Evolutionary conservation across 2,888 invertebrate genomes (phyloP).

Genomic region (Furcula furcula): DNA sequence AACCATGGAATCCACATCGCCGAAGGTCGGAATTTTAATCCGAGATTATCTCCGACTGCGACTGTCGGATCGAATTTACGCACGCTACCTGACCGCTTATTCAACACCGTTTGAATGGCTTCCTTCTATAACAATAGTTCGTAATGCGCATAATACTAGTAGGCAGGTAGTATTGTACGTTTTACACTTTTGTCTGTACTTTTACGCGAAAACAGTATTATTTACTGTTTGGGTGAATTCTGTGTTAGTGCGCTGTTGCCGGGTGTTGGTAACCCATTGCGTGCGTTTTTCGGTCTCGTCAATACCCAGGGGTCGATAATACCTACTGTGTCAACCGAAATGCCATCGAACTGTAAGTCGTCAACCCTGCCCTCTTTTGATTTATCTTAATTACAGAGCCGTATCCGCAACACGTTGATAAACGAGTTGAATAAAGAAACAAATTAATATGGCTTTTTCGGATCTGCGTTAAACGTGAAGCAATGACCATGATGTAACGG

Average conservation of each 20-base stretch:
- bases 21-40: conserved; percentile 73
- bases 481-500: too few relatives aligned
- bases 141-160: conserved; percentile 41
- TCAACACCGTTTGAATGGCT: conserved; percentile 66
- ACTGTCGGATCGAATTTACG: conserved; percentile 69
- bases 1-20: conserved; percentile 45
- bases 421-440: conserved; percentile 11
- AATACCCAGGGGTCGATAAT: conserved; percentile 49
- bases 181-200: conserved; percentile 34
- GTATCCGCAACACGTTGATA: conserved; percentile 31
- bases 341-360: conserved; percentile 34
- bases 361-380: conserved; percentile 57
- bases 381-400: conserved; percentile 47
- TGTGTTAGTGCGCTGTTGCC: conserved; percentile 15
- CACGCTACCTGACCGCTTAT: conserved; percentile 74
- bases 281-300: conserved; percentile 42
- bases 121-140: conserved; percentile 61
- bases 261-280: conserved; percentile 39
- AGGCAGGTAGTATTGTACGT: conserved; percentile 61
- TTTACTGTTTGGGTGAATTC: conserved; percentile 25
- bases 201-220: conserved; percentile 4
- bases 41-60: conserved; percentile 65
- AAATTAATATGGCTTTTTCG: too few relatives aligned
- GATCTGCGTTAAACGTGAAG: too few relatives aligned
- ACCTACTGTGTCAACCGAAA: conserved; percentile 37